Evolutionary conservation across 92 coral and sea anemone genomes (phyloP).

Genomic region (Pocillopora meandrina): DNA sequence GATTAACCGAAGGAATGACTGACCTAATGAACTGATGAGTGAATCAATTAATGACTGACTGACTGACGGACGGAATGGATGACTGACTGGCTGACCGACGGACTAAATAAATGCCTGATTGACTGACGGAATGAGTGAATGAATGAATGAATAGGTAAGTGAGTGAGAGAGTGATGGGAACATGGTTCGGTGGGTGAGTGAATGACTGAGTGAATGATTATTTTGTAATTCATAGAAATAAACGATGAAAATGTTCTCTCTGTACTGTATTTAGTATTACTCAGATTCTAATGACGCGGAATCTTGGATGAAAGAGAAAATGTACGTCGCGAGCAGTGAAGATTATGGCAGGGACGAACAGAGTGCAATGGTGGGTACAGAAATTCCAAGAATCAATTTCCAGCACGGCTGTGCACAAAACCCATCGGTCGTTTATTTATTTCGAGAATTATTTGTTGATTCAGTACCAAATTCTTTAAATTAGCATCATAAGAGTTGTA

Average conservation of each 20-base stretch:
- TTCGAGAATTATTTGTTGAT: too few species aligned
- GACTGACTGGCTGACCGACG: not conserved
- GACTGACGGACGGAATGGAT: not conserved
- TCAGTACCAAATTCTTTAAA: too few species aligned
- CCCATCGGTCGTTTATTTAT: too few species aligned
- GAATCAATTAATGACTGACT: not conserved
- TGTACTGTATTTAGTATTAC: constrained; percentile 68
- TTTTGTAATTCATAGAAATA: not conserved
- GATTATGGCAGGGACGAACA: constrained; percentile 98
- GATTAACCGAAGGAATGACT: not conserved
- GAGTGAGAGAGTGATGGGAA: not conserved
- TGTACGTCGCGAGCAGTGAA: constrained; percentile 85
- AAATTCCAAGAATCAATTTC: too few species aligned
- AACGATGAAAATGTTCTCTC: not conserved
- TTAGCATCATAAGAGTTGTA: too few species aligned
- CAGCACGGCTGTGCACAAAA: too few species aligned
- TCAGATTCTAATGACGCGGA: constrained; percentile 99
- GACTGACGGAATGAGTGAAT: not conserved
- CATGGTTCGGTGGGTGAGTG: not conserved
- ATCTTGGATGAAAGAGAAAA: constrained; percentile 96
- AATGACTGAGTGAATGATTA: not conserved
- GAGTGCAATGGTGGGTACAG: constrained; percentile 80
- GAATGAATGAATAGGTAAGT: not conserved
- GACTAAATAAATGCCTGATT: not conserved
- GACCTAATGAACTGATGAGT: not conserved